A percentile compares a stretch with the other conserved stretches of the same genome.
Evolutionary conservation across 2,113 vertebrate genomes (phyloP).

Genomic region (Prolemur simus): DNA sequence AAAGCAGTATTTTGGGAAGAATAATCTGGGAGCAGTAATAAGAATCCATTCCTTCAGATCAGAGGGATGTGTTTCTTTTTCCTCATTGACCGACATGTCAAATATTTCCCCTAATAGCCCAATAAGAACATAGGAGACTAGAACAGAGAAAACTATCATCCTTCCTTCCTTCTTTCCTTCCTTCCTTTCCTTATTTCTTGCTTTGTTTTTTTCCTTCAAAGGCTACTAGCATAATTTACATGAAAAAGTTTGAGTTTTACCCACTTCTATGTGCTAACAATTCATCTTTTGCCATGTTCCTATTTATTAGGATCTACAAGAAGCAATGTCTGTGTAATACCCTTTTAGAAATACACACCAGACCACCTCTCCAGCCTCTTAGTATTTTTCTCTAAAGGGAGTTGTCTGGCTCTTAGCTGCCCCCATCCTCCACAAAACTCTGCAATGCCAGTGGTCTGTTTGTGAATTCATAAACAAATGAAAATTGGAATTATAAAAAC

Average conservation of each 20-base stretch:
- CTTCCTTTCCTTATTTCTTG: too few relatives aligned
- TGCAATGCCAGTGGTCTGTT: neutral
- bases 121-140: neutral
- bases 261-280: constrained; percentile 26
- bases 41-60: neutral
- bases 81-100: neutral
- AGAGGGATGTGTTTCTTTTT: neutral
- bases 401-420: neutral
- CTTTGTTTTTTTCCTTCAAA: accelerated
- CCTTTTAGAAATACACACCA: constrained; percentile 67
- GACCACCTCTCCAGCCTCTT: constrained; percentile 51
- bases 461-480: neutral
- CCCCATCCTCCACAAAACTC: constrained; percentile 6
- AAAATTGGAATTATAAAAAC: neutral
- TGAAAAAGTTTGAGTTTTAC: neutral
- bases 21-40: neutral
- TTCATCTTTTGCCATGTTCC: neutral
- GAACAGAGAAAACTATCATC: neutral
- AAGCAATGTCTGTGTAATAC: neutral
- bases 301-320: constrained; percentile 9
- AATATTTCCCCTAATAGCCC: neutral
- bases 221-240: neutral
- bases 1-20: constrained; percentile 7
- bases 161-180: neutral
- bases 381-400: constrained; percentile 22